Percentiles rank a stretch among this genome's conserved stretches.
These are phyloP conservation scores for Propithecus perrieri DNA, from an alignment of 2,797 vertebrate genomes.

Conservation along the genomic window DNA sequence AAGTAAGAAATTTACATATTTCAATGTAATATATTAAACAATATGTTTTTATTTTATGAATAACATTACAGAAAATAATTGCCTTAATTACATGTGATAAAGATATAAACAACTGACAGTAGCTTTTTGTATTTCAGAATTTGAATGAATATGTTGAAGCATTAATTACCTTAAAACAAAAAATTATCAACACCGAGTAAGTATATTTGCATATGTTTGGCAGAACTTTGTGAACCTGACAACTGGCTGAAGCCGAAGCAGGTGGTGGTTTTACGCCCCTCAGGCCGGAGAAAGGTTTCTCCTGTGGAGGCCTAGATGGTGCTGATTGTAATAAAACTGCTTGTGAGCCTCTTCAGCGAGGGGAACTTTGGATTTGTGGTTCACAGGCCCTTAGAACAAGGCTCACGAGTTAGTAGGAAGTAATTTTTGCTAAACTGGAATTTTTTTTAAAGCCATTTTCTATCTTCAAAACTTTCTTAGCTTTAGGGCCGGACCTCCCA, in stretches of 20 bases:
- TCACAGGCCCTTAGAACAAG: background rate
- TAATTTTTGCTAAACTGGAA: background rate
- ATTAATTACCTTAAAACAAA: slow-evolving; percentile 95
- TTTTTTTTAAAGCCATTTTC: background rate
- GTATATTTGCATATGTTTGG: slow-evolving; percentile 79
- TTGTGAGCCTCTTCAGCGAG: too few relatives aligned
- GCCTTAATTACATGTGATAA: background rate
- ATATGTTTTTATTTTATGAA: background rate
- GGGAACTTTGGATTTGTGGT: background rate
- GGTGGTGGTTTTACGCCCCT: background rate
- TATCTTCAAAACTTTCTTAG: background rate
- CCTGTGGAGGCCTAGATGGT: fast-evolving
- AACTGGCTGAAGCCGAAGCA: background rate
- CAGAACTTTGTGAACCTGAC: background rate
- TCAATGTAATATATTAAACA: background rate
- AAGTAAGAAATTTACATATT: background rate
- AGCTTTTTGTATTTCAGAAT: slow-evolving; percentile 87
- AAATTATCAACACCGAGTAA: slow-evolving; percentile 95
- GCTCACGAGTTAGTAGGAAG: background rate
- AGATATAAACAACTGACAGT: slow-evolving; percentile 14
- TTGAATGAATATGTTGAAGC: slow-evolving; percentile 95
- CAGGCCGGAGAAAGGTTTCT: background rate
- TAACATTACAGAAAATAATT: background rate
- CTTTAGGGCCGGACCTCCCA: background rate
- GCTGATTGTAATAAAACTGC: background rate